Base-by-base conservation (phyloP, 1,140 invertebrate species). In the Propsilocerus akamusi region DNA sequence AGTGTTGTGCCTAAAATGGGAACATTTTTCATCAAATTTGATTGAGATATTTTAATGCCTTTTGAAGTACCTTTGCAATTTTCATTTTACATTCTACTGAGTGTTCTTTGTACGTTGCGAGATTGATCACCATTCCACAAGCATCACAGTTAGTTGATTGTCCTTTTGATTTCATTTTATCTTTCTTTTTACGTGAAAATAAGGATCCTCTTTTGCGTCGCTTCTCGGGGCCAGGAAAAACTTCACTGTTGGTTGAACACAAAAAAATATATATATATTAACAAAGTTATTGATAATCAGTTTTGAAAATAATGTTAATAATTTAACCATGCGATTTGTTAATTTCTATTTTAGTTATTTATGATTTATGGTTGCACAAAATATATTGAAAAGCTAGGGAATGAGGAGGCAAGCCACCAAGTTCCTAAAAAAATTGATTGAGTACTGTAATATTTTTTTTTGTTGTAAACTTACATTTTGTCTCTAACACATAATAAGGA, bases 151-250 rank as follows among this genome's bases (percentile, higher is more conserved):
- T 53, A 23, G 49, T 53, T 24, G 52, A 50, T 51, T 53, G 49
- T 24, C 49, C 52, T 32, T 53, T 53, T 7, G 25, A 57, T 49
- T 65, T 65, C 6, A 59, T 56, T 46, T 65, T 65, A 37, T 62
- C 61, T 26, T 65, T 65, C 53, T 90, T 90, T 64, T 89, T 87
- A 52, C 86, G 78, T 59, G 90, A 92, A 72, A 92, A 91, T 41
- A 91, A 68, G 51, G 86, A 90, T 32, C 86, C 86, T 46, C 87
- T 72, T 68, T 91, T 92, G 53, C 84, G 74, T 60, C 85, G 69
- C 63, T 92, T 92, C 57, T 85, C 83, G 28, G 82, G 77, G 59
- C 80, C 77, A 59, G 86, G 83, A 56, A 81, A 86, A n/a, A 73
- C 75, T 63, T 73, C 74, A 64, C 72, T 79, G 62, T 54, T 64